A percentile compares a stretch with the other conserved stretches of the same genome.
phyloP scores from a whole-genome alignment of 1,140 invertebrate species.

The Oedothorax gibbosus region DNA sequence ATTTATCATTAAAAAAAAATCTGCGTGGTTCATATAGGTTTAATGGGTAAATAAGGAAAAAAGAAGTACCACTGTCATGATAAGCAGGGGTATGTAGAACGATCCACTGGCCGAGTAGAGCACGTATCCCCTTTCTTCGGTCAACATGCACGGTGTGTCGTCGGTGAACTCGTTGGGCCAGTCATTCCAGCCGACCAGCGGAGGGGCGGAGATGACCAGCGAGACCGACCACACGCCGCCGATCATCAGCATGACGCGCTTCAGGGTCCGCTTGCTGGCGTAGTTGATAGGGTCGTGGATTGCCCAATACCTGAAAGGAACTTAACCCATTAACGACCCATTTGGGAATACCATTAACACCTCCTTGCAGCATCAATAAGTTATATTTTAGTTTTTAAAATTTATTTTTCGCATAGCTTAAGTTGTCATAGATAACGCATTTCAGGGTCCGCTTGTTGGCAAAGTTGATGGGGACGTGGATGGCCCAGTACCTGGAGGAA shows the following conservation, averaged over 20 bases:
- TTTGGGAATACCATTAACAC: too few relatives aligned
- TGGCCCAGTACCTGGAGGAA: conserved; percentile 73
- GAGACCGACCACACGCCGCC: conserved; percentile 92
- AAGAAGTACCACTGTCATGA: conserved; percentile 84
- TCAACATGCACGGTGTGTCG: conserved; percentile 74
- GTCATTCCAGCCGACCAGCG: conserved; percentile 97
- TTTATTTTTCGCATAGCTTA: too few relatives aligned
- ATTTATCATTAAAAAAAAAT: too few relatives aligned
- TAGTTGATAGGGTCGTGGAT: conserved; percentile 86
- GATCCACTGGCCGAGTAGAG: conserved; percentile 97
- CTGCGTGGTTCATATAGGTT: too few relatives aligned
- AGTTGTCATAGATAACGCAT: conserved; percentile 73
- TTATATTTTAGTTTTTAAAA: too few relatives aligned
- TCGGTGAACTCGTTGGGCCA: conserved; percentile 87
- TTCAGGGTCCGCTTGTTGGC: conserved; percentile 93
- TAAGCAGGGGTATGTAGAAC: conserved; percentile 93
- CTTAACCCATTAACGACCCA: too few relatives aligned
- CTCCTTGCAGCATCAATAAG: too few relatives aligned
- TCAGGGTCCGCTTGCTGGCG: conserved; percentile 91
- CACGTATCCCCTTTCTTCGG: conserved; percentile 84
- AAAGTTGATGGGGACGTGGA: conserved; percentile 86
- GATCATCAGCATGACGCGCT: conserved; percentile 90
- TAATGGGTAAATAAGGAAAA: too few relatives aligned
- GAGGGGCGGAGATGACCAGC: conserved; percentile 93
- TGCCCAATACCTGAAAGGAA: conserved; percentile 42